These are phyloP conservation scores for Himalopsyche japonica DNA, from an alignment of 2,888 invertebrate genomes.

Conservation along the genomic window DNA sequence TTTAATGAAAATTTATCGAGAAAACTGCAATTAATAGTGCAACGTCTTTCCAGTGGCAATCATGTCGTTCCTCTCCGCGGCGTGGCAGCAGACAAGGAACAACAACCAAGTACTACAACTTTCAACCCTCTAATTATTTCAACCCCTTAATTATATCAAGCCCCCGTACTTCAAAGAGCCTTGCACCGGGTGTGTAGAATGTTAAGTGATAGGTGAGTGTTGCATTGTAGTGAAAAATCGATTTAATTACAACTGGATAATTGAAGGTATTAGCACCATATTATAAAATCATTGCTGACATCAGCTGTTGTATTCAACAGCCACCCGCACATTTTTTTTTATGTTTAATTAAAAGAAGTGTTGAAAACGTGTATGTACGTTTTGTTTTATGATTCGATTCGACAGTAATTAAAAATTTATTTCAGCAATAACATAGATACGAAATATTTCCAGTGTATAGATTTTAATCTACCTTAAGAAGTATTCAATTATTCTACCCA, in stretches of 20 bases:
- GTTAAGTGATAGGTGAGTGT: conserved; percentile 1
- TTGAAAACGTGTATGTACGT: no score
- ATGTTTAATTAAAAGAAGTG: no score
- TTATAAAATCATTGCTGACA: background rate
- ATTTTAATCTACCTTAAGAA: no score
- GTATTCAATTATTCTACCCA: no score
- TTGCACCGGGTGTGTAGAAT: background rate
- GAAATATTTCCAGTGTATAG: no score
- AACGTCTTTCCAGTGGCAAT: no score
- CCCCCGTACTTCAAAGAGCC: conserved; percentile 1
- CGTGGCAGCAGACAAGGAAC: background rate
- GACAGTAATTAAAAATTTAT: no score
- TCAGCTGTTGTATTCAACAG: no score
- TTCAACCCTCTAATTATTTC: background rate
- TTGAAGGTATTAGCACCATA: background rate
- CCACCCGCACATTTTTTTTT: no score
- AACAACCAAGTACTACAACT: background rate
- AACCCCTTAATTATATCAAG: background rate
- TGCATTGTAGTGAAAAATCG: background rate
- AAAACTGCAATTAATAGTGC: background rate
- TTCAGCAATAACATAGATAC: no score
- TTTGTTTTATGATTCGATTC: no score
- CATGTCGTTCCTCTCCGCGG: no score
- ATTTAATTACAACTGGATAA: background rate
- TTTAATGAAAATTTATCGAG: background rate